Percentiles rank a stretch among this genome's conserved stretches.
These are phyloP conservation scores for Macrophya alboannulata DNA, from an alignment of 2,888 invertebrate species.

Conservation along the genomic window DNA sequence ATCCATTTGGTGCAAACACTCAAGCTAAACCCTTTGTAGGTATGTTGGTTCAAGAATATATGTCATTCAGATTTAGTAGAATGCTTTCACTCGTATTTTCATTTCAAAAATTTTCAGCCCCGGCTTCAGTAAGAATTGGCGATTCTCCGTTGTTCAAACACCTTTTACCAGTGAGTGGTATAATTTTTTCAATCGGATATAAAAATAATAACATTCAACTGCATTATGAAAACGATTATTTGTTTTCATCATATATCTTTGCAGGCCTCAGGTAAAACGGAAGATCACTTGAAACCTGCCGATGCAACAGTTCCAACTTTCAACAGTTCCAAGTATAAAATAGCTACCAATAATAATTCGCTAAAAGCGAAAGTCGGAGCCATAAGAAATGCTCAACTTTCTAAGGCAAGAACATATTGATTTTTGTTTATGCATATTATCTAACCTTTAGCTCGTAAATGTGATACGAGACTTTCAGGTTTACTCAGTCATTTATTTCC, in stretches of 20 bases:
- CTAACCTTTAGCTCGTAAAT: background rate
- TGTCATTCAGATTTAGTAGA: slow-evolving; percentile 31
- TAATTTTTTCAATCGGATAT: slow-evolving; percentile 44
- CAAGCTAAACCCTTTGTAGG: slow-evolving; percentile 80
- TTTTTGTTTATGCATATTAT: slow-evolving; percentile 2
- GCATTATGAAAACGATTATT: background rate
- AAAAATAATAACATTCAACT: slow-evolving; percentile 2
- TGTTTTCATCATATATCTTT: slow-evolving; percentile 61
- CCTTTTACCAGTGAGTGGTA: slow-evolving; percentile 80
- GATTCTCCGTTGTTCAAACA: slow-evolving; percentile 93
- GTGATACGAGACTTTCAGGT: background rate
- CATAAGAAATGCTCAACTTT: slow-evolving; percentile 73
- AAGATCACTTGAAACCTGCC: slow-evolving; percentile 87
- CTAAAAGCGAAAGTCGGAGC: slow-evolving; percentile 84
- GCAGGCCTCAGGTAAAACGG: slow-evolving; percentile 83
- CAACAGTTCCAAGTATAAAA: slow-evolving; percentile 83
- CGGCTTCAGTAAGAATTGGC: slow-evolving; percentile 93
- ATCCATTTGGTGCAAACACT: slow-evolving; percentile 78
- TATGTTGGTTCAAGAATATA: slow-evolving; percentile 64
- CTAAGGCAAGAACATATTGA: slow-evolving; percentile 73
- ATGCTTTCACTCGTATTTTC: slow-evolving; percentile 25
- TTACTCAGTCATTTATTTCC: background rate
- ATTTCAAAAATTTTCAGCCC: slow-evolving; percentile 85
- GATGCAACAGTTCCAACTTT: slow-evolving; percentile 88
- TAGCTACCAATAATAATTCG: slow-evolving; percentile 82